Evolutionary conservation across 2,888 invertebrate genomes (phyloP).

Genomic region (Cataglyphis livida): DNA sequence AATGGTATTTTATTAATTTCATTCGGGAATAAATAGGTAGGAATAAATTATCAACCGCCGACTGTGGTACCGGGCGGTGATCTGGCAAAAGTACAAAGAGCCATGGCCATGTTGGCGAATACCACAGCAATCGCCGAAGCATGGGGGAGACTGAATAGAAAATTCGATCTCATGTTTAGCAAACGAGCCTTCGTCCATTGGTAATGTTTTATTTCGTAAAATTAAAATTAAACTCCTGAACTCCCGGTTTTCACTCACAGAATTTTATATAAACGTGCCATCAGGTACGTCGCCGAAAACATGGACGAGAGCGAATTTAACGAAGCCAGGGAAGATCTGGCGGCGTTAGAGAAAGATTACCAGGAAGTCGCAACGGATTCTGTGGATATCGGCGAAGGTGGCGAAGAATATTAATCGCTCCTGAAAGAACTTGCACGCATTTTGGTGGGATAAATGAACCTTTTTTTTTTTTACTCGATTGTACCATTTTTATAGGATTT

Average conservation of each 20-base stretch:
- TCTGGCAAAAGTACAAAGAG: conserved; percentile 88
- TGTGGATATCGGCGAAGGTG: conserved; percentile 90
- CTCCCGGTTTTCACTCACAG: neutral
- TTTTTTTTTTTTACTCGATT: conserved; percentile 8
- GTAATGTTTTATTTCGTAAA: conserved; percentile 82
- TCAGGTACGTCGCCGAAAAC: conserved; percentile 77
- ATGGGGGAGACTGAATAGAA: conserved; percentile 88
- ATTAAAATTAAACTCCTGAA: conserved; percentile 1
- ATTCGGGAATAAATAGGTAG: conserved; percentile 81
- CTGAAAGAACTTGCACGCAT: neutral
- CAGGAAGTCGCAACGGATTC: conserved; percentile 96
- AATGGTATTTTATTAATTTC: neutral
- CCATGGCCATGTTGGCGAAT: conserved; percentile 87
- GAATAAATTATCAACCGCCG: conserved; percentile 83
- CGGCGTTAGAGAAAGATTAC: conserved; percentile 94
- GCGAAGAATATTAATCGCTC: conserved; percentile 87
- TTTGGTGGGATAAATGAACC: conserved; percentile 34
- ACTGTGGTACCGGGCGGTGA: conserved; percentile 85
- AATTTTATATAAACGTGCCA: neutral
- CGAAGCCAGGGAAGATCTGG: conserved; percentile 87
- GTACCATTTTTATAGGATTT: conserved; percentile 40
- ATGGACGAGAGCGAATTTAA: conserved; percentile 81
- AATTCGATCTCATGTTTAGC: conserved; percentile 89
- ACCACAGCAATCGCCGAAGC: conserved; percentile 88
- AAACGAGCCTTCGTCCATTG: conserved; percentile 89